Percentiles rank a stretch among this genome's conserved stretches.
These are phyloP conservation scores for Bombus fervidus DNA, from an alignment of 1,140 invertebrate genomes.

Conservation along the genomic window DNA sequence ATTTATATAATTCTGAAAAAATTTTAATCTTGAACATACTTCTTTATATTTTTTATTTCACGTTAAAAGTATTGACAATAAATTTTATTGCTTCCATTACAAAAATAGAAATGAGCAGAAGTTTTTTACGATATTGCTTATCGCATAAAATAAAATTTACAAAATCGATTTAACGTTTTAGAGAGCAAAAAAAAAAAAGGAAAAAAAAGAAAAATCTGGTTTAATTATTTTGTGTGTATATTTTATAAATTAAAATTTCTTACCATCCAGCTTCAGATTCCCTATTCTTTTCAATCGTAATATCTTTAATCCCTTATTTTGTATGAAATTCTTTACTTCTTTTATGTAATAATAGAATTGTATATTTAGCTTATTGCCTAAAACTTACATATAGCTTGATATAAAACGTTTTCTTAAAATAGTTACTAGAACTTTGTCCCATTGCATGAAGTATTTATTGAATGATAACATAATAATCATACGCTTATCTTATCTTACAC, in stretches of 20 bases:
- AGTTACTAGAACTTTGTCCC: not conserved
- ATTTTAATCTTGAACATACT: too few species aligned
- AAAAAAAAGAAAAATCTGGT: not conserved
- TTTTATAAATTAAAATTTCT: not conserved
- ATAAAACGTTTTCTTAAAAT: not conserved
- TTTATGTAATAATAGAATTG: not conserved
- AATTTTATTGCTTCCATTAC: not conserved
- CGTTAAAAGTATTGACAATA: not conserved
- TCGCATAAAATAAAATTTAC: not conserved
- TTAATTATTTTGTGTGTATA: not conserved
- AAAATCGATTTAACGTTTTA: not conserved
- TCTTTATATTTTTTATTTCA: too few species aligned
- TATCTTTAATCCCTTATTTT: not conserved
- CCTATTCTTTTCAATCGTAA: not conserved
- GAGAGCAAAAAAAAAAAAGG: too few species aligned
- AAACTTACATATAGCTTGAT: not conserved
- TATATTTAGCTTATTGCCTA: not conserved
- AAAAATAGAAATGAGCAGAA: not conserved
- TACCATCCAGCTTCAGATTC: not conserved
- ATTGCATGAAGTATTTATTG: not conserved
- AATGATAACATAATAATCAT: conserved; percentile 24
- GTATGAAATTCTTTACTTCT: not conserved
- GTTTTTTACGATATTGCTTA: not conserved
- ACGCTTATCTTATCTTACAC: conserved; percentile 41
- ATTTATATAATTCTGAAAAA: too few species aligned